Percentiles rank a stretch among this genome's conserved stretches.
These are phyloP conservation scores for Peromyscus melanophrys DNA, from an alignment of 2,797 vertebrate species.

Conservation along the genomic window DNA sequence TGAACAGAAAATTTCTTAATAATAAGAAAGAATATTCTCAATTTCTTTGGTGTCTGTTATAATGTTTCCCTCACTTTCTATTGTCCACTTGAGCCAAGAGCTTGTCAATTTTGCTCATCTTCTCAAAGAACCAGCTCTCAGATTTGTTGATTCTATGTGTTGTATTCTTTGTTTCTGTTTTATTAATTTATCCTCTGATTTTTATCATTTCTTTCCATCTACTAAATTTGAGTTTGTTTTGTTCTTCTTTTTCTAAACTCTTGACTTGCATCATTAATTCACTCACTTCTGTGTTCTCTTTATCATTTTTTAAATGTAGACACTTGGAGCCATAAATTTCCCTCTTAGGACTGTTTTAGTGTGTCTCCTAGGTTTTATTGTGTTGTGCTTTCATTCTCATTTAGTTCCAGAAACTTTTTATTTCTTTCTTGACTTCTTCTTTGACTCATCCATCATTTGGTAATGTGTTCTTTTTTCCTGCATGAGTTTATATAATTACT, in stretches of 20 bases:
- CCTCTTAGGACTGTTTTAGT: not conserved
- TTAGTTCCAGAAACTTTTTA: not conserved
- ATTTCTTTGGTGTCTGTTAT: not conserved
- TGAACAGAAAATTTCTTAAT: no score
- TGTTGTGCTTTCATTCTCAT: not conserved
- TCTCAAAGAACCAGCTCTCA: not conserved
- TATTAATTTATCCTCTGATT: not conserved
- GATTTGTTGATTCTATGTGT: not conserved
- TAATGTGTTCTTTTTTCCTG: not conserved
- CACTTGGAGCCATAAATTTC: not conserved
- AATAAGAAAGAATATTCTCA: not conserved
- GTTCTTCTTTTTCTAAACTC: not conserved
- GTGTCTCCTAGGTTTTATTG: not conserved
- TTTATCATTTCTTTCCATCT: not conserved
- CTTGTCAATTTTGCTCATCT: not conserved
- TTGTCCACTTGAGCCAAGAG: not conserved
- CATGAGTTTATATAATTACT: not conserved
- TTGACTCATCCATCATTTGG: not conserved
- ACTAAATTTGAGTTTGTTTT: not conserved
- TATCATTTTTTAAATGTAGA: no score
- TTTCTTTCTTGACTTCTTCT: not conserved
- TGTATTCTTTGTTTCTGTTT: not conserved
- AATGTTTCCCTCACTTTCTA: no score
- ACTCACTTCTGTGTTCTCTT: not conserved
- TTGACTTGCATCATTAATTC: not conserved